These are phyloP conservation scores for Leptopilina drosophilae DNA, from an alignment of 2,888 invertebrate genomes.

Conservation along the genomic window DNA sequence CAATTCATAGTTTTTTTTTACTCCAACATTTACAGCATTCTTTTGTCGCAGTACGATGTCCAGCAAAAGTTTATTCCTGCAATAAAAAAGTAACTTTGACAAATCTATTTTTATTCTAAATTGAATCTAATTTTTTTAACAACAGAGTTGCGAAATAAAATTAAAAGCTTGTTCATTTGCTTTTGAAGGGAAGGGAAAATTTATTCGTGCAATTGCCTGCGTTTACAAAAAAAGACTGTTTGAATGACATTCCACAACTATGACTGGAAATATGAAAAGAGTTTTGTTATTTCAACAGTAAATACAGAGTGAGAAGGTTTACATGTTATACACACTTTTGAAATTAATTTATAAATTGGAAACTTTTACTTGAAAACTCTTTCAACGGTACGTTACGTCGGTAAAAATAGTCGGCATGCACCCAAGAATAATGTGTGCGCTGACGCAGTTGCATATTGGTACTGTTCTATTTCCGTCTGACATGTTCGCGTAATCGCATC, in stretches of 20 bases:
- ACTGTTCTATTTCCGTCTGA: conserved; percentile 67
- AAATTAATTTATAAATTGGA: too few relatives aligned
- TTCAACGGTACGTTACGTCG: not conserved
- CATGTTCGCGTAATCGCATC: conserved; percentile 69
- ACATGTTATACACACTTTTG: too few relatives aligned
- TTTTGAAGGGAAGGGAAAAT: too few relatives aligned
- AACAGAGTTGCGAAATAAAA: not conserved
- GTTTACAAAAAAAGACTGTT: too few relatives aligned
- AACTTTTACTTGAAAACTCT: not conserved
- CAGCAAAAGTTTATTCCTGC: conserved; percentile 14
- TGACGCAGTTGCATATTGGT: conserved; percentile 62
- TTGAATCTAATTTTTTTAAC: not conserved
- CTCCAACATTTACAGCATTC: conserved; percentile 9
- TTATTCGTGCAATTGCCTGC: too few relatives aligned
- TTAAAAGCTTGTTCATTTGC: too few relatives aligned
- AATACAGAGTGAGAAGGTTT: too few relatives aligned
- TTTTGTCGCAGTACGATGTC: conserved; percentile 2
- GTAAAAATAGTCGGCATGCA: conserved; percentile 50
- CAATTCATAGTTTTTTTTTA: conserved; percentile 7
- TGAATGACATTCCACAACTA: too few relatives aligned
- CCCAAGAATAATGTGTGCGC: conserved; percentile 56
- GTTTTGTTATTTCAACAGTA: too few relatives aligned
- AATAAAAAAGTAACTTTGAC: conserved; percentile 14
- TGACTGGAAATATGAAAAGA: too few relatives aligned
- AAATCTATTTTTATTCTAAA: conserved; percentile 1